Conservation (phyloP, 2,113 vertebrate species). For the Clarias macrocephalus region DNA sequence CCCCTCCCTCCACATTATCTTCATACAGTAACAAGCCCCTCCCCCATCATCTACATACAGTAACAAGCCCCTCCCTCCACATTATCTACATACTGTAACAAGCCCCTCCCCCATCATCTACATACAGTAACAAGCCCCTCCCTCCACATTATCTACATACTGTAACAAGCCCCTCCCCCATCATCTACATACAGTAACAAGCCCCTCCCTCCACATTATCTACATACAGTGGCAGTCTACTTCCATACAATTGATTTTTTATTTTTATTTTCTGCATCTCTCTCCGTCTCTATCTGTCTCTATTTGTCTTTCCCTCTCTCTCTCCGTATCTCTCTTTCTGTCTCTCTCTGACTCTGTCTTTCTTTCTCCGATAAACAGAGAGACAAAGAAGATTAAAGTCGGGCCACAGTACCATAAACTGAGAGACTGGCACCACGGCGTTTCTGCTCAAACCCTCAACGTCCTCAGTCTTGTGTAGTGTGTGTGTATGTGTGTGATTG, state of each 20-base stretch:
- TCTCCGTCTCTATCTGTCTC: no score
- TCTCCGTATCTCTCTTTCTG: conserved; percentile 8
- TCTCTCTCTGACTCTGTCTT: conserved; percentile 62
- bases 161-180: neutral
- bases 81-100: neutral
- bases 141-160: neutral
- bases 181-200: neutral
- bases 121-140: neutral
- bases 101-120: neutral
- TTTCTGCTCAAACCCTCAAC: conserved; percentile 97
- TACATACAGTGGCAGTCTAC: neutral
- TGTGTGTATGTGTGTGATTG: conserved; percentile 48
- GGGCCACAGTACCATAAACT: conserved; percentile 94
- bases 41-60: neutral
- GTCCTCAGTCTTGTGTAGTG: conserved; percentile 72
- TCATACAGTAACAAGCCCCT: no score
- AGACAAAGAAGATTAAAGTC: conserved; percentile 82
- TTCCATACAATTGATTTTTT: neutral
- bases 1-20: conserved; percentile 1
- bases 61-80: neutral
- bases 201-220: neutral
- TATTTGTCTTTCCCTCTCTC: neutral
- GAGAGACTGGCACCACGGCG: conserved; percentile 97
- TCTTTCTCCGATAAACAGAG: conserved; percentile 73
- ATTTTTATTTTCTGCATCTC: no score